Base-by-base conservation (phyloP, 2,797 vertebrate species). In the Euphonia xanthogaster region DNA sequence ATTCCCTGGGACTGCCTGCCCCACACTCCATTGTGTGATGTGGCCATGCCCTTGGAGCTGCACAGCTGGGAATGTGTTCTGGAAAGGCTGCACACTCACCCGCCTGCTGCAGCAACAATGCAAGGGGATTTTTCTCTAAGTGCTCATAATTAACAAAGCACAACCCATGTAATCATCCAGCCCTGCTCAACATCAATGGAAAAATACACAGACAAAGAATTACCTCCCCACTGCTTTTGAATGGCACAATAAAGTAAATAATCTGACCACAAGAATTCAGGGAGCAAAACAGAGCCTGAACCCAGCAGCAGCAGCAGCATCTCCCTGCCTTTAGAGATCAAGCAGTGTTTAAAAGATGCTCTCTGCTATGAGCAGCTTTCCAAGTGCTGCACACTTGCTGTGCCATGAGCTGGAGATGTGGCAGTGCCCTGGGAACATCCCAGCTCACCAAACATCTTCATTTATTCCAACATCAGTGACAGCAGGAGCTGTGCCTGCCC, bases 41-140 rank as follows among this genome's bases (percentile, higher is more conserved):
- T 45, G 68, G 87, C 39, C 18, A 1, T 80, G 87, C 68, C 82
- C 72, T 85, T 27, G 17, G 71, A 91, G 45, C 61, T 89, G 16
- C 12, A 57, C 78, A 90, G 94, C 81, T 80, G 95, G 61, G 72
- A 83, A 71, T 93, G 88, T 86, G 54, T 75, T 80, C 82, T 91
- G 91, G 87, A 76, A 33, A 44, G 2, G 40, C 67, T 79, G 4
- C 51, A 8, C 2, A 0, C 45, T 89, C 81, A 71, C 67, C 60
- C 78, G 3, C 77, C 79, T 13, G 0, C 58, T 6, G 10, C 61
- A 65, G 84, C 65, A 83, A 93, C 85, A 88, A 88, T 88, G 89
- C 75, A 12, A 11, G 19, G 92, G 42, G 60, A 20, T 57, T 77
- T 72, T 48, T 58, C 68, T 37, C 86, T 58, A 63, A 86, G 68